Evolutionary conservation across 2,797 vertebrate species (phyloP), one percentile per base, ranked within the genome.

Genomic region (Mormyrops boulengeri): DNA sequence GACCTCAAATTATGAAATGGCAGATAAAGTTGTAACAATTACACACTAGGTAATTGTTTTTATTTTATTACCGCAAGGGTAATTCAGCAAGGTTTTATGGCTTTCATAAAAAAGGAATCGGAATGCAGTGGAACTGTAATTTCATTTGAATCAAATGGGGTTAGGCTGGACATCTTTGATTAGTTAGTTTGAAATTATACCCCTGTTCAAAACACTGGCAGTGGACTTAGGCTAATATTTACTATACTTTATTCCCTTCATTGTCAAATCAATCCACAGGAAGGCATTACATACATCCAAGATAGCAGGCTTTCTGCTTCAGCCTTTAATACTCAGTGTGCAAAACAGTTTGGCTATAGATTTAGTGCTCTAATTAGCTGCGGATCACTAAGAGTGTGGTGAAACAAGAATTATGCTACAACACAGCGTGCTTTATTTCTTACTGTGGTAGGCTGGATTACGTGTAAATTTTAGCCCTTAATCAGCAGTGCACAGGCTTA

Each of bases 11-110:
- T 85, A 85, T 22, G 82, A 50, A 62, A 49, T 69, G 38, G 73
- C 57, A 89, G 89, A 89, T 57, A 55, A 9, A 22, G 34, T 57
- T 82, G 30, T 52, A 26, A 55, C 73, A 88, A 53, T 80, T 88
- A 55, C 30, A n/a, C 73, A 82, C 69, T 84, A 7, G 26, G 52
- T 44, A 38, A 84, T 55, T 57, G 52, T 80, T 80, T 80, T 80
- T 80, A 80, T 80, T 80, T 80, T 80, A 80, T 80, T 80, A 80
- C 17, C 6, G 73, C 73, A n/a, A 80, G 38, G 73, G 73, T 80
- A 47, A 80, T 80, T 80, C 73, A 19, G 38, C 34, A 44, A 44
- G 73, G 38, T 80, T 80, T 80, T 80, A 80, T 47, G 73, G 38
- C 73, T 47, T 80, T 80, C 73, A 80, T 80, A 80, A 80, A 80